A percentile compares a stretch with the other conserved stretches of the same genome.
These are phyloP conservation scores for Ctenomys sociabilis DNA, from an alignment of 2,113 vertebrate species.

Conservation along the genomic window DNA sequence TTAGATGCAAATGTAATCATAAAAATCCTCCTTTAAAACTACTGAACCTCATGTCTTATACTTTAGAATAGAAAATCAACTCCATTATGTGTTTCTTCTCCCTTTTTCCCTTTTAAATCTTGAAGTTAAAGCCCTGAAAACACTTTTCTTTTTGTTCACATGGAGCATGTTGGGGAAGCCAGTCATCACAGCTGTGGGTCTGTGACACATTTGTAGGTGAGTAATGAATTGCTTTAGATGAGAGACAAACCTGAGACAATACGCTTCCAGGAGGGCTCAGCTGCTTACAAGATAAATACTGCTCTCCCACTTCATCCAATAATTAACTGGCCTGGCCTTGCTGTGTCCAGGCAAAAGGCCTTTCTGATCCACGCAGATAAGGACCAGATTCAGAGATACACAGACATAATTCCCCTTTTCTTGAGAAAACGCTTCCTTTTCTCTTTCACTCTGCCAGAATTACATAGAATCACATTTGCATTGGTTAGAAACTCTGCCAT, in stretches of 20 bases:
- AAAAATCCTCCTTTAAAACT: slow-evolving; percentile 65
- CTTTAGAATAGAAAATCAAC: slow-evolving; percentile 56
- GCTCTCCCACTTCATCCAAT: slow-evolving; percentile 76
- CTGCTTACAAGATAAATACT: slow-evolving; percentile 86
- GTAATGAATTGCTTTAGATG: slow-evolving; percentile 85
- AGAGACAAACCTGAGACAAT: slow-evolving; percentile 86
- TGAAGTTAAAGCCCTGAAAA: background rate
- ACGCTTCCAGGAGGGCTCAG: slow-evolving; percentile 79
- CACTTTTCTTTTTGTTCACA: slow-evolving; percentile 64
- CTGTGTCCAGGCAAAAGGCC: background rate
- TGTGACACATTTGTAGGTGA: slow-evolving; percentile 80
- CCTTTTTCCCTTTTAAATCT: background rate
- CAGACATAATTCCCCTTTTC: background rate
- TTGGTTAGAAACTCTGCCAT: background rate
- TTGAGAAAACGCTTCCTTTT: background rate
- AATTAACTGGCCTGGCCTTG: slow-evolving; percentile 81
- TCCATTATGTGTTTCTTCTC: background rate
- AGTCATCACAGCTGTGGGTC: background rate
- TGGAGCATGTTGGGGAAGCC: slow-evolving; percentile 61
- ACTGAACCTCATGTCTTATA: background rate
- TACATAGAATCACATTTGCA: background rate
- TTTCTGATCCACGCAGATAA: slow-evolving; percentile 24
- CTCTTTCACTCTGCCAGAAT: background rate
- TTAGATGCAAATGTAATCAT: slow-evolving; percentile 55
- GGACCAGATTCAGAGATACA: background rate